Evolutionary conservation across 2,888 invertebrate genomes (phyloP).

Genomic region (Cloeon dipterum): DNA sequence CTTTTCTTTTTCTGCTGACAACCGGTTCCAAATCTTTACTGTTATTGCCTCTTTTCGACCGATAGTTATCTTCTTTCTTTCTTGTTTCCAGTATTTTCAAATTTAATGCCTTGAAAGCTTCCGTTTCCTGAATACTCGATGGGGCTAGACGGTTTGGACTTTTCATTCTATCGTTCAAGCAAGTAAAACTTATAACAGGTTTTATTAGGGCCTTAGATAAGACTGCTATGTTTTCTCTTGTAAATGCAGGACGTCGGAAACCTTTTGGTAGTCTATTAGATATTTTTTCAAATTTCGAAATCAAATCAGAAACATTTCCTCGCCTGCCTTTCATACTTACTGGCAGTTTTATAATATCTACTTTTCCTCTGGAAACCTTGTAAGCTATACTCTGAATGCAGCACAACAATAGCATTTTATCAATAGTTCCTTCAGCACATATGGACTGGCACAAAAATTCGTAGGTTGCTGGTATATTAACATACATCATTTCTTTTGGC

Average conservation of each 20-base stretch:
- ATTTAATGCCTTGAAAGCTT: conserved; percentile 3
- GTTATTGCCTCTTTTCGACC: too few relatives aligned
- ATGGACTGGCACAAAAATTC: too few relatives aligned
- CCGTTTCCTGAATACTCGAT: conserved; percentile 3
- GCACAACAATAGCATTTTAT: too few relatives aligned
- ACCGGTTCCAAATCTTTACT: too few relatives aligned
- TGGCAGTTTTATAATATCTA: background rate
- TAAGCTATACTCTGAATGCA: too few relatives aligned
- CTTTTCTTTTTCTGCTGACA: too few relatives aligned
- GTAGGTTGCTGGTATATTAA: background rate
- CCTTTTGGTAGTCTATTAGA: background rate
- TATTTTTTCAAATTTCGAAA: conserved; percentile 4
- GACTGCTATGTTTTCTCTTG: too few relatives aligned
- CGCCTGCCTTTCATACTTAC: conserved; percentile 1
- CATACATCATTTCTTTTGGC: background rate
- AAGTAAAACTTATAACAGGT: conserved; percentile 3
- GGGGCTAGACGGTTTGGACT: conserved; percentile 4
- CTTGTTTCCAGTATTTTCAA: conserved; percentile 2
- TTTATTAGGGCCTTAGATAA: conserved; percentile 2
- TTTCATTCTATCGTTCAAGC: conserved; percentile 4
- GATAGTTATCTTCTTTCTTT: too few relatives aligned
- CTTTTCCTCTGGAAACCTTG: too few relatives aligned
- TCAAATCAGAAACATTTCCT: conserved; percentile 5
- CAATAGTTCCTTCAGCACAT: too few relatives aligned
- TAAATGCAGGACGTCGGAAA: background rate